A percentile compares a stretch with the other conserved stretches of the same genome.
Evolutionary conservation across 2,888 invertebrate species (phyloP).

Genomic region (Drosophila longiperda): DNA sequence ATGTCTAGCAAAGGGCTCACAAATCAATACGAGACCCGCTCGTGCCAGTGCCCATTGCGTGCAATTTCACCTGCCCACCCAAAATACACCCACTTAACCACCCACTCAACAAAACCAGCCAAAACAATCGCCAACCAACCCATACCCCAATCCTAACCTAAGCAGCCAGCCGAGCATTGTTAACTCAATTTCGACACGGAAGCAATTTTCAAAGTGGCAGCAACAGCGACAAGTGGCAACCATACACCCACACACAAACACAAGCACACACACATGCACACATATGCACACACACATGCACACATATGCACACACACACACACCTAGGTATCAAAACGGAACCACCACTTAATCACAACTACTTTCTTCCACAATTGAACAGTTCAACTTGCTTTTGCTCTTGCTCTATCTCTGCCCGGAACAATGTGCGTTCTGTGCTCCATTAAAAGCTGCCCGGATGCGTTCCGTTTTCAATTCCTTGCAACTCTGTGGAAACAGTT

Average conservation of each 20-base stretch:
- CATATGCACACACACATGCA: background rate
- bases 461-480: constrained; percentile 3
- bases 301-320: background rate
- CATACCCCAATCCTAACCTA: constrained; percentile 9
- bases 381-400: background rate
- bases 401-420: background rate
- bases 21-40: constrained; percentile 65
- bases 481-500: background rate
- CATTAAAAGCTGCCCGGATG: constrained; percentile 45
- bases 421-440: constrained; percentile 27
- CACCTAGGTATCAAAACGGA: background rate
- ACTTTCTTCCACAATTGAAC: background rate
- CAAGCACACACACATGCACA: no score
- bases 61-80: constrained; percentile 37
- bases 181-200: constrained; percentile 79
- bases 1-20: constrained; percentile 59
- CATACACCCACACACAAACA: background rate
- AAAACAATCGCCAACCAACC: background rate
- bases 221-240: constrained; percentile 59
- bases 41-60: constrained; percentile 51
- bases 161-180: constrained; percentile 58
- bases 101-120: constrained; percentile 1
- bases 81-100: background rate
- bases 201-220: constrained; percentile 65
- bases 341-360: background rate